A percentile compares a stretch with the other conserved stretches of the same genome.
Evolutionary conservation across 2,888 invertebrate species (phyloP).

Genomic region (Drosophila kuntzei): DNA sequence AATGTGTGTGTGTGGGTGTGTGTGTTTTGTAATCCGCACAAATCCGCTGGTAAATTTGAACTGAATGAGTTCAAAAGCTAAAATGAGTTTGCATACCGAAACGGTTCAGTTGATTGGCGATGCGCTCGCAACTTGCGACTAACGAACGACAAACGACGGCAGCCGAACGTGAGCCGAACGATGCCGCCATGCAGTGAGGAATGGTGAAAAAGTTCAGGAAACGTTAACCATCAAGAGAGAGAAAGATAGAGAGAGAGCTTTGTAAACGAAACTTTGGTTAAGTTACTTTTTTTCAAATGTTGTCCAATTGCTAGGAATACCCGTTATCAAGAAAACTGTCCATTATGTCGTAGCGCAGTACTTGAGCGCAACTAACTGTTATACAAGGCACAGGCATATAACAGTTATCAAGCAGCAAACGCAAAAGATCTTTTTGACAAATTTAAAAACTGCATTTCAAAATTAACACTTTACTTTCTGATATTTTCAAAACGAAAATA

Average conservation of each 20-base stretch:
- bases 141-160: conserved; percentile 20
- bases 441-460: conserved; percentile 3
- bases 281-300: conserved; percentile 8
- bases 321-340: conserved; percentile 47
- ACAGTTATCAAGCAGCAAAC: conserved; percentile 2
- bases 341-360: conserved; percentile 3
- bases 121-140: conserved; percentile 38
- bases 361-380: conserved; percentile 10
- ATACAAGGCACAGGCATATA: conserved; percentile 13
- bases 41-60: conserved; percentile 82
- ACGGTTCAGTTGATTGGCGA: conserved; percentile 57
- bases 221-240: not conserved
- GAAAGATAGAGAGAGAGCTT: conserved; percentile 4
- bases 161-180: conserved; percentile 31
- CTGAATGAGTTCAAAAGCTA: conserved; percentile 82
- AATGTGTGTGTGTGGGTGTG: conserved; percentile 8
- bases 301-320: conserved; percentile 39
- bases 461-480: not conserved
- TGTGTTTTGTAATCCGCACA: conserved; percentile 77
- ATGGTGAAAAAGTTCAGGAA: conserved; percentile 25
- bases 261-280: conserved; percentile 12
- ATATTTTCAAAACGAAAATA: not conserved
- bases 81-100: conserved; percentile 77
- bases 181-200: conserved; percentile 16
- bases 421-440: conserved; percentile 6